Conservation (phyloP, 2,888 invertebrate species). For the Holacanthella duospinosa region DNA sequence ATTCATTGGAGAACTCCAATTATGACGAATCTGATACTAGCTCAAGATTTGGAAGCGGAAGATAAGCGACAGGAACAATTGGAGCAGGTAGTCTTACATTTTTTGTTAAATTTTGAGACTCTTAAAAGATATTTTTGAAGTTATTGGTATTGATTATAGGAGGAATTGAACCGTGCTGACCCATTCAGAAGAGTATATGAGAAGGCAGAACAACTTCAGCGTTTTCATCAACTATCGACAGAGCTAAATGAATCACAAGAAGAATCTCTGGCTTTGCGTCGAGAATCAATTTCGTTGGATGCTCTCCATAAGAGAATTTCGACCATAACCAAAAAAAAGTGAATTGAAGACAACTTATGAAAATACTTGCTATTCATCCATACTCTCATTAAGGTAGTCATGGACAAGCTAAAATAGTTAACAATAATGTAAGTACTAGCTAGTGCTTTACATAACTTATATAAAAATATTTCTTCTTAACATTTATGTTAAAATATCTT, state of each 20-base stretch:
- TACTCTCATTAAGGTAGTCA: no score
- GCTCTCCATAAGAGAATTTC: not conserved
- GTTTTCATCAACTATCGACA: not conserved
- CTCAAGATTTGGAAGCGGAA: not conserved
- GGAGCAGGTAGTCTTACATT: not conserved
- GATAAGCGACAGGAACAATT: not conserved
- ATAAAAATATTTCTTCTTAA: no score
- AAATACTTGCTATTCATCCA: no score
- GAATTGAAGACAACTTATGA: no score
- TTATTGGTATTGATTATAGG: not conserved
- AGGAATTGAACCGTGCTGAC: not conserved
- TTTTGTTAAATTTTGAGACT: not conserved
- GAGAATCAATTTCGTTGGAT: not conserved
- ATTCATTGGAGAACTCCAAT: slow-evolving; percentile 17
- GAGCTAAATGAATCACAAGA: not conserved
- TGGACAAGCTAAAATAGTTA: no score
- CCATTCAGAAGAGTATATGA: not conserved
- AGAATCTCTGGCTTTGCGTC: not conserved
- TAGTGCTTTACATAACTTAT: no score
- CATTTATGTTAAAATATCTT: no score
- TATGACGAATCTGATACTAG: not conserved
- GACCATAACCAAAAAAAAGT: no score
- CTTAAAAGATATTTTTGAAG: not conserved
- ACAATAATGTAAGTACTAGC: no score
- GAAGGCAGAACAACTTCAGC: not conserved